A percentile compares a stretch with the other conserved stretches of the same genome.
These are phyloP conservation scores for Euwallacea fornicatus DNA, from an alignment of 1,140 invertebrate genomes.

Conservation along the genomic window DNA sequence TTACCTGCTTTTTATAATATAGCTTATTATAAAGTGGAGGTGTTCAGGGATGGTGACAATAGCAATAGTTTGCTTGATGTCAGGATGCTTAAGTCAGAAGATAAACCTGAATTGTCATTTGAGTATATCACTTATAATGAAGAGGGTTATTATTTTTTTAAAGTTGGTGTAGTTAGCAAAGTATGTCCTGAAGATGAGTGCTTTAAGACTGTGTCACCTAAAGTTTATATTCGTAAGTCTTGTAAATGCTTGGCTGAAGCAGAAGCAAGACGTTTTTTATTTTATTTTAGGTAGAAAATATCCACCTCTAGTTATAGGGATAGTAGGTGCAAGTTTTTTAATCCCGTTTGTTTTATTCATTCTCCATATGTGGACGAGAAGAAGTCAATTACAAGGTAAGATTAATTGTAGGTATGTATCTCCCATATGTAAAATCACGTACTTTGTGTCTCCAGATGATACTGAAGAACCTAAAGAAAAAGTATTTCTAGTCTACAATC, in stretches of 20 bases:
- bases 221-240: constrained; percentile 40
- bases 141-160: constrained; percentile 44
- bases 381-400: constrained; percentile 30
- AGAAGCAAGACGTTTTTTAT: neutral
- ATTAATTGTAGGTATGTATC: neutral
- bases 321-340: constrained; percentile 45
- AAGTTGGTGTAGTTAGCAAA: constrained; percentile 36
- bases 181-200: constrained; percentile 40
- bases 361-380: constrained; percentile 40
- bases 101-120: constrained; percentile 16
- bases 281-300: constrained; percentile 41
- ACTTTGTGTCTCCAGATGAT: constrained; percentile 16
- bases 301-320: constrained; percentile 43
- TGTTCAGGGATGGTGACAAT: constrained; percentile 38
- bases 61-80: constrained; percentile 37
- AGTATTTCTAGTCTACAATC: constrained; percentile 37
- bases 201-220: constrained; percentile 37
- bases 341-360: constrained; percentile 43
- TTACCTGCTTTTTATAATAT: constrained; percentile 35
- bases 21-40: constrained; percentile 42
- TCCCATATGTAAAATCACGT: neutral
- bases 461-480: constrained; percentile 18
- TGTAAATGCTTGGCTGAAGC: neutral
- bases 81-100: constrained; percentile 25
- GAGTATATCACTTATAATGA: constrained; percentile 43